A percentile compares a stretch with the other conserved stretches of the same genome.
phyloP scores from a whole-genome alignment of 1,140 invertebrate genomes.

The Octopus sinensis region DNA sequence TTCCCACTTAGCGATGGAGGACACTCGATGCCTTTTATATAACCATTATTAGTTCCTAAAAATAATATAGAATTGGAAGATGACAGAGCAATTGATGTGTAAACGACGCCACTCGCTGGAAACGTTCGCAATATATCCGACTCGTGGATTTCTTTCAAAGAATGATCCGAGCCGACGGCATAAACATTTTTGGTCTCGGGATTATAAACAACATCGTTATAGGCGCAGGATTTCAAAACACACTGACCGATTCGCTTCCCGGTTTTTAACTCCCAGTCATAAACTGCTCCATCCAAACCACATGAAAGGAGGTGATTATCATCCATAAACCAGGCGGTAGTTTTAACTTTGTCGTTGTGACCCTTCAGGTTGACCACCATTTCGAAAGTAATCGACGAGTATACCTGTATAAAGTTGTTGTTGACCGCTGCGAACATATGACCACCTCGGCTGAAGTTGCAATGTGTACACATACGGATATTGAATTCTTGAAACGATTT shows the following conservation, averaged over 20 bases:
- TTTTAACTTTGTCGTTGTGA: not conserved
- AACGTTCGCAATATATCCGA: not conserved
- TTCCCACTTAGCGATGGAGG: not conserved
- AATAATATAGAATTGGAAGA: not conserved
- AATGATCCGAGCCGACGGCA: not conserved
- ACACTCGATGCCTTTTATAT: not conserved
- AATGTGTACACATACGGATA: not conserved
- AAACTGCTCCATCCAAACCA: not conserved
- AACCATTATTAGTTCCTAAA: not conserved
- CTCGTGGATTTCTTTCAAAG: not conserved
- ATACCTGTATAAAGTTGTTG: not conserved
- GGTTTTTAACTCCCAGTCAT: not conserved
- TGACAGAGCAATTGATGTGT: not conserved
- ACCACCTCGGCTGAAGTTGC: not conserved
- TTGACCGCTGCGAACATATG: not conserved
- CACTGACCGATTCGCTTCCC: not conserved
- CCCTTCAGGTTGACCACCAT: not conserved
- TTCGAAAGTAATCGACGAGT: not conserved
- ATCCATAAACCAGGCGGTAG: not conserved
- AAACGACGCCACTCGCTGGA: not conserved
- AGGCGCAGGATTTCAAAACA: not conserved
- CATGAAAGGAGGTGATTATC: not conserved
- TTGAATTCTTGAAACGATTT: not conserved
- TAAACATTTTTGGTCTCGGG: not conserved
- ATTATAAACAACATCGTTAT: not conserved